These are phyloP conservation scores for Procambarus clarkii DNA, from an alignment of 1,140 invertebrate genomes.

Conservation along the genomic window DNA sequence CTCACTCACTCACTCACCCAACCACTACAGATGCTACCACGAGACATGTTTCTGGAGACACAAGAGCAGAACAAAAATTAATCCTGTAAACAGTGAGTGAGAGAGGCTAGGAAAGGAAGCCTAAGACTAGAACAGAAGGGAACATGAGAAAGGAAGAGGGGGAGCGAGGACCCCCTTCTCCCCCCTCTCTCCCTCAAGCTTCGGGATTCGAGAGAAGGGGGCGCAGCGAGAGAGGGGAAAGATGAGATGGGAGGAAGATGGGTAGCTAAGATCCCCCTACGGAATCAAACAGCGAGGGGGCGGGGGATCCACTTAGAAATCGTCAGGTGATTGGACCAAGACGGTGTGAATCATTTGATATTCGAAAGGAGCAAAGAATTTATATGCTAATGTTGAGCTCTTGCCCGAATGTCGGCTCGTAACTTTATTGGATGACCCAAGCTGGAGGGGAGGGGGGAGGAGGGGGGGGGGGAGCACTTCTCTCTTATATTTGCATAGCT, in stretches of 20 bases:
- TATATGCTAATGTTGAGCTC: slow-evolving; percentile 48
- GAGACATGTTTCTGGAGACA: too few species aligned
- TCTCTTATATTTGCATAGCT: background rate
- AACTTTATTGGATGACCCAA: slow-evolving; percentile 1
- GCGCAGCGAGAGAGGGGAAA: background rate
- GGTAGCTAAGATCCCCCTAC: background rate
- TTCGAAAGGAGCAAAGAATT: slow-evolving; percentile 34
- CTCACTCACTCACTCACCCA: too few species aligned
- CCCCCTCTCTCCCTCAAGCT: too few species aligned
- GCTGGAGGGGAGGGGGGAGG: background rate
- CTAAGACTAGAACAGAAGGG: too few species aligned
- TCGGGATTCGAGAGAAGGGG: too few species aligned
- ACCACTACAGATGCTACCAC: too few species aligned
- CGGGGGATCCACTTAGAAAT: slow-evolving; percentile 54
- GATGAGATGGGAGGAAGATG: background rate
- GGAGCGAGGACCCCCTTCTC: too few species aligned
- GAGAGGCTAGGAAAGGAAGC: too few species aligned
- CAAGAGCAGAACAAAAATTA: too few species aligned
- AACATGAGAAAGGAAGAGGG: too few species aligned
- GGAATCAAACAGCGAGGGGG: slow-evolving; percentile 14
- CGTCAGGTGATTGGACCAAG: slow-evolving; percentile 46
- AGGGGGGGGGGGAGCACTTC: background rate
- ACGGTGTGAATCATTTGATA: slow-evolving; percentile 56
- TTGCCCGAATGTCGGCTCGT: slow-evolving; percentile 4
- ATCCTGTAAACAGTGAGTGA: too few species aligned